A percentile compares a stretch with the other conserved stretches of the same genome.
Evolutionary conservation across 2,888 invertebrate species (phyloP).

Genomic region (Zeuzera pyrina): DNA sequence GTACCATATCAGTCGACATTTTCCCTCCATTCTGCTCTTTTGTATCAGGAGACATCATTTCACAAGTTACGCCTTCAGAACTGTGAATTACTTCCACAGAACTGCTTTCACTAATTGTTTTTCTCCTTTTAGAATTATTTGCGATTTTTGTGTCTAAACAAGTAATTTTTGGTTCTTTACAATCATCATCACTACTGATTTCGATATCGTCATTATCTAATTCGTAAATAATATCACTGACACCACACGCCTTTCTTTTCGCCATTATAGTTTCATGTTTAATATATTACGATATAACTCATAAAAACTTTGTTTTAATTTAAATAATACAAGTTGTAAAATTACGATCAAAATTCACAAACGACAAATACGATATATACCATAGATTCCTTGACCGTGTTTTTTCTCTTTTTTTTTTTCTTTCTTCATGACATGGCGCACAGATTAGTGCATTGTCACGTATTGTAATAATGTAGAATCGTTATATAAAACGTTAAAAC

Average conservation of each 20-base stretch:
- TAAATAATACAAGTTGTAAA: neutral
- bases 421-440: too few species aligned
- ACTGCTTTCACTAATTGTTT: constrained; percentile 20
- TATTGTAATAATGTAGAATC: too few species aligned
- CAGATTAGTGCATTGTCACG: too few species aligned
- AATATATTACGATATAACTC: too few species aligned
- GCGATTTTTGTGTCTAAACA: constrained; percentile 25
- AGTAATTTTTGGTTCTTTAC: constrained; percentile 45
- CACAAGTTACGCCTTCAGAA: constrained; percentile 22
- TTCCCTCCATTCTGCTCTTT: constrained; percentile 54
- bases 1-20: constrained; percentile 20
- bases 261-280: constrained; percentile 38
- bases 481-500: too few species aligned
- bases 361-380: too few species aligned
- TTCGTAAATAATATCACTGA: constrained; percentile 66
- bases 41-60: constrained; percentile 16
- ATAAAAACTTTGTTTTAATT: neutral
- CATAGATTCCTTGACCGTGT: too few species aligned
- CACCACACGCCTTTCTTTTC: constrained; percentile 52
- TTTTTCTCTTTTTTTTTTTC: too few species aligned
- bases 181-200: constrained; percentile 59
- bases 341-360: too few species aligned
- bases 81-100: constrained; percentile 24
- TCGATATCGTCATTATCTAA: constrained; percentile 63
- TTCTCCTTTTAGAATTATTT: constrained; percentile 17